phyloP scores from a whole-genome alignment of 2,797 vertebrate species.

The Choloepus didactylus region DNA sequence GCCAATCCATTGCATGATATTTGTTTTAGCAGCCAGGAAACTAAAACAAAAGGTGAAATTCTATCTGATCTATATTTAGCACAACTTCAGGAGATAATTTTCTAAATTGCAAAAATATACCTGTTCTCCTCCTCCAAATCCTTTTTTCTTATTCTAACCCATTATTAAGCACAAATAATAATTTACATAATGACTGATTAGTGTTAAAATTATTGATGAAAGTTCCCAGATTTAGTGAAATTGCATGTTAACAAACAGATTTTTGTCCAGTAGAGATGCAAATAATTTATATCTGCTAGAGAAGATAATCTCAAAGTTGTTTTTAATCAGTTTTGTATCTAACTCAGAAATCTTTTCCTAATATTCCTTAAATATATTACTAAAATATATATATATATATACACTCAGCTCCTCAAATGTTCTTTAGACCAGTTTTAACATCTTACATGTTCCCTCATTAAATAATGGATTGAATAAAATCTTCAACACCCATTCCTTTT shows the following conservation, averaged over 20 bases:
- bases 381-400: background rate
- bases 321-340: background rate
- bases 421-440: background rate
- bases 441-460: background rate
- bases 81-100: slow-evolving; percentile 2
- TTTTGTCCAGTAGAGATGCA: slow-evolving; percentile 26
- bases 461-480: background rate
- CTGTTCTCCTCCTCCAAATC: background rate
- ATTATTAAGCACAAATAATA: background rate
- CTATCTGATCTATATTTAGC: background rate
- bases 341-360: slow-evolving; percentile 30
- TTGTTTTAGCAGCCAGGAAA: too few relatives aligned
- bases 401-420: background rate
- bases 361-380: slow-evolving; percentile 41
- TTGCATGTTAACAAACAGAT: background rate
- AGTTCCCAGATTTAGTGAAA: background rate
- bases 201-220: background rate
- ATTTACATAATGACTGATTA: background rate
- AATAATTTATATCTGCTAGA: slow-evolving; percentile 36
- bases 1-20: too few relatives aligned
- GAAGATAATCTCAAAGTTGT: slow-evolving; percentile 31
- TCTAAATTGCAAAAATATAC: background rate
- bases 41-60: background rate
- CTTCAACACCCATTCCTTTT: background rate
- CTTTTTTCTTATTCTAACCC: background rate